phyloP scores from a whole-genome alignment of 2,888 invertebrate genomes.

The Physocephala rufipes region DNA sequence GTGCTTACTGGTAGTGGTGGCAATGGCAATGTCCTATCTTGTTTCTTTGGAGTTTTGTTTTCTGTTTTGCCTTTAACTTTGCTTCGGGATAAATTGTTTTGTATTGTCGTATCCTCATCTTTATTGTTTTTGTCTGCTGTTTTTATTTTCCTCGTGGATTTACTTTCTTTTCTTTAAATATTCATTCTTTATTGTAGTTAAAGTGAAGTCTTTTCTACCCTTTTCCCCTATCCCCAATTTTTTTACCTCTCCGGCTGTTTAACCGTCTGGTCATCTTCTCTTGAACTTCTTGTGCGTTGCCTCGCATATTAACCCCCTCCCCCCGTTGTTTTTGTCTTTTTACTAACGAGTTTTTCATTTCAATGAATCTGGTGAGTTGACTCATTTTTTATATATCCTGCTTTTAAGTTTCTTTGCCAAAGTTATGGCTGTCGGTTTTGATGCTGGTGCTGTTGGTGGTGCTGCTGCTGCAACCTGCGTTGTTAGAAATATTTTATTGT shows the following conservation, averaged over 20 bases:
- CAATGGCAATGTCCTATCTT: neutral
- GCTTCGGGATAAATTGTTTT: no score
- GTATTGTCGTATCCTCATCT: neutral
- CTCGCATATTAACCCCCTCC: no score
- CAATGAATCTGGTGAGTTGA: no score
- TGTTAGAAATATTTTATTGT: conserved; percentile 34
- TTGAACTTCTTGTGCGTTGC: neutral
- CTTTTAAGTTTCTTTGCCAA: no score
- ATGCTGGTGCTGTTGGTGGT: no score
- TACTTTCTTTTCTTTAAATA: neutral
- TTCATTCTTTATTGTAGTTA: neutral
- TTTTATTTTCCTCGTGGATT: neutral
- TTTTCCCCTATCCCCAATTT: neutral
- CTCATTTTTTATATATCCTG: no score
- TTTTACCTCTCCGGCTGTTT: neutral
- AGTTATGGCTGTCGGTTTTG: no score
- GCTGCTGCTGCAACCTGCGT: no score
- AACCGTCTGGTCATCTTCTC: neutral
- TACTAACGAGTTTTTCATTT: no score
- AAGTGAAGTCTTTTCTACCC: neutral
- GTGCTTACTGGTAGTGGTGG: neutral
- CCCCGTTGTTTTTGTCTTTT: no score
- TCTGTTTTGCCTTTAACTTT: neutral
- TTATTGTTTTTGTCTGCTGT: neutral
- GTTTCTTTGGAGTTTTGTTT: conserved; percentile 2